phyloP scores from a whole-genome alignment of 2,888 invertebrate genomes.

The Ethmia dodecea region DNA sequence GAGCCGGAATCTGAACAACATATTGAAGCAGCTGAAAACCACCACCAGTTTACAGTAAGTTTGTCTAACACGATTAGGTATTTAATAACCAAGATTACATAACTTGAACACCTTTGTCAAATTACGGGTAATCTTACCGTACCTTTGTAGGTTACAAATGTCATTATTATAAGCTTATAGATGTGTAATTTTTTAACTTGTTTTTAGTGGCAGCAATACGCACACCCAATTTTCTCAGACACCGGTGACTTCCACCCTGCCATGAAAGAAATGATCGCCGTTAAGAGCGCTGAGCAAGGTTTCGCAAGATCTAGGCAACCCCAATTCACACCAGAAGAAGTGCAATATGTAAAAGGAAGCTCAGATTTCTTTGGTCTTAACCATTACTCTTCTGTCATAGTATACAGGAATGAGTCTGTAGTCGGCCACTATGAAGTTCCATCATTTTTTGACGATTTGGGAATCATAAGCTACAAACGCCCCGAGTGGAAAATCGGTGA shows the following conservation, averaged over 20 bases:
- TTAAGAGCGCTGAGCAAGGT: conserved; percentile 76
- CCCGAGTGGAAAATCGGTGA: conserved; percentile 23
- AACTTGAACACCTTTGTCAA: too few relatives aligned
- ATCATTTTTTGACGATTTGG: conserved; percentile 32
- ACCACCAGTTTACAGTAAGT: conserved; percentile 62
- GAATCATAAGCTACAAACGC: conserved; percentile 12
- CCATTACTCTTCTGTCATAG: conserved; percentile 76
- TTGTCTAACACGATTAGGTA: neutral
- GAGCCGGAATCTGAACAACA: conserved; percentile 46
- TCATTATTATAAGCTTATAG: too few relatives aligned
- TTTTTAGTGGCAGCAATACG: conserved; percentile 74
- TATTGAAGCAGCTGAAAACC: conserved; percentile 25
- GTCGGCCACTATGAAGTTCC: conserved; percentile 22
- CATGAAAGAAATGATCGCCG: conserved; percentile 73
- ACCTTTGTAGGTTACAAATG: neutral
- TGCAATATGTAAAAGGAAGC: conserved; percentile 70
- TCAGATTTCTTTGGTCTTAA: conserved; percentile 85
- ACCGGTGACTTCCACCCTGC: conserved; percentile 79
- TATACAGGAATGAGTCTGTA: conserved; percentile 39
- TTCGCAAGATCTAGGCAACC: conserved; percentile 76
- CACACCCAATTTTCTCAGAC: conserved; percentile 78
- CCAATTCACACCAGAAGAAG: conserved; percentile 76
- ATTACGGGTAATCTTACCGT: too few relatives aligned
- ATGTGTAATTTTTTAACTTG: too few relatives aligned
- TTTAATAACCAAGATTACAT: too few relatives aligned